These are phyloP conservation scores for Rousettus leschenaultii DNA, from an alignment of 2,113 vertebrate species.

Conservation along the genomic window DNA sequence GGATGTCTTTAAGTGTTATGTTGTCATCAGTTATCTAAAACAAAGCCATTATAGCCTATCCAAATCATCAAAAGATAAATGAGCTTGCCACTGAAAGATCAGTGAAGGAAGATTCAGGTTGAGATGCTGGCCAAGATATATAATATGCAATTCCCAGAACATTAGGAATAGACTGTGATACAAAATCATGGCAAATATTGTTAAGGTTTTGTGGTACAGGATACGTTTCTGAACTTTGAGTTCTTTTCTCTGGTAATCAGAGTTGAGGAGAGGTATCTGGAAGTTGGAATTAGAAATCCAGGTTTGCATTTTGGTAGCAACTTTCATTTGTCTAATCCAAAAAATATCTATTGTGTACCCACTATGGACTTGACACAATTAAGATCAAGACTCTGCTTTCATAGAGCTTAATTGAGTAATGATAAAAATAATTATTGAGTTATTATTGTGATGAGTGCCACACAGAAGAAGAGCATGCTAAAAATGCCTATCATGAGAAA, in stretches of 20 bases:
- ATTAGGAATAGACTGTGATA: not conserved
- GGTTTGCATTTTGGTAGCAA: not conserved
- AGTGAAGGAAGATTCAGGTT: not conserved
- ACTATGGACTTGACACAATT: not conserved
- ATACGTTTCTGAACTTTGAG: not conserved
- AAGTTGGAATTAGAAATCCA: not conserved
- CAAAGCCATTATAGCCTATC: not conserved
- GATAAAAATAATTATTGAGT: not conserved
- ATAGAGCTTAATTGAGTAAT: not conserved
- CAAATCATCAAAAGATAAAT: constrained; percentile 55
- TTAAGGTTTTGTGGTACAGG: not conserved
- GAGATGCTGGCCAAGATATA: not conserved
- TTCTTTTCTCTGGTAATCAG: not conserved
- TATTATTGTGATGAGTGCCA: not conserved
- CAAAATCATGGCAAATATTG: not conserved
- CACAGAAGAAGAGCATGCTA: not conserved
- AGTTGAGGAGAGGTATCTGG: not conserved
- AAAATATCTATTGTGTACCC: not conserved
- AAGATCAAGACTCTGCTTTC: not conserved
- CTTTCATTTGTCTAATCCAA: not conserved
- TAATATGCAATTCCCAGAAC: not conserved
- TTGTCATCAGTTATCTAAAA: constrained; percentile 51
- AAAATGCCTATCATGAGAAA: not conserved
- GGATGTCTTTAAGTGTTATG: constrained; percentile 27
- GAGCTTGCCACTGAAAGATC: constrained; percentile 17